Conservation (phyloP, 1,140 invertebrate genomes). For the Pseudomyrmex flavicornis region DNA sequence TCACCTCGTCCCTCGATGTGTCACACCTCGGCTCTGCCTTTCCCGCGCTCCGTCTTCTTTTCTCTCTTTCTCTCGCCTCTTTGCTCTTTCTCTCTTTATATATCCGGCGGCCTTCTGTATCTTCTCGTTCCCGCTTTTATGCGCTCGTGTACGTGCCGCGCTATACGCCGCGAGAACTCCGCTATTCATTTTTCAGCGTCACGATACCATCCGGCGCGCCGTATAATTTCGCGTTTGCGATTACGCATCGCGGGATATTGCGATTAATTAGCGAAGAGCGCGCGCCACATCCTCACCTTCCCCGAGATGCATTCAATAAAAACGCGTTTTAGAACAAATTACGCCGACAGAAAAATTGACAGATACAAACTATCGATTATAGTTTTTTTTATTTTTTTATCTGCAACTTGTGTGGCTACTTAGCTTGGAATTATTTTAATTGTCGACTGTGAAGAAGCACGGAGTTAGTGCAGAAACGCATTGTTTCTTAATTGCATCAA, state of each 20-base stretch:
- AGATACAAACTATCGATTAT: background rate
- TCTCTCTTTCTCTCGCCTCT: conserved; percentile 11
- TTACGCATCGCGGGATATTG: conserved; percentile 40
- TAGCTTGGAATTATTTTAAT: too few species aligned
- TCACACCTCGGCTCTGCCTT: conserved; percentile 63
- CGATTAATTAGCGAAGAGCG: conserved; percentile 38
- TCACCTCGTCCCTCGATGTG: conserved; percentile 64
- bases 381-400: background rate
- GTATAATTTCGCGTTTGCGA: conserved; percentile 39
- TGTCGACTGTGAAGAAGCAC: too few species aligned
- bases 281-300: background rate
- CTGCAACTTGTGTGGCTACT: too few species aligned
- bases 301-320: conserved; percentile 1
- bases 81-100: conserved; percentile 39
- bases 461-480: too few species aligned
- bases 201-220: conserved; percentile 18
- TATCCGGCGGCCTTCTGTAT: conserved; percentile 33
- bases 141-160: conserved; percentile 29
- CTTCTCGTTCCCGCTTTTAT: conserved; percentile 54
- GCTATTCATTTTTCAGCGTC: conserved; percentile 66
- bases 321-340: conserved; percentile 14
- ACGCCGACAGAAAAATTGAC: background rate
- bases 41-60: conserved; percentile 6
- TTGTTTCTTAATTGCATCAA: too few species aligned
- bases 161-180: conserved; percentile 10